Evolutionary conservation across 2,888 invertebrate species (phyloP).

Genomic region (Drosophila buzzatii): DNA sequence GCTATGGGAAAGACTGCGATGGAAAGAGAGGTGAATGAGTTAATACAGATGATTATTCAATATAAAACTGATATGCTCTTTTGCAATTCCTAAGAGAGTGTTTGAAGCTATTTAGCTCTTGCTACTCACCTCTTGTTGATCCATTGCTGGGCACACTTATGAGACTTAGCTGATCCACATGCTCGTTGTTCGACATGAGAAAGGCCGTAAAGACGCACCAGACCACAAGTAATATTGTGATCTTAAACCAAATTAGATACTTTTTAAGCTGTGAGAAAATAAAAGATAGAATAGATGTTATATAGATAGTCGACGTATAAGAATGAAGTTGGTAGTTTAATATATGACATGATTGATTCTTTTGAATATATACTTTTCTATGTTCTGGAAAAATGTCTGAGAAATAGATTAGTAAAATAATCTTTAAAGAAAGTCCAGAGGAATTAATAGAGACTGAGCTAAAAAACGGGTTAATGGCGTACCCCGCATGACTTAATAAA

Average conservation of each 20-base stretch:
- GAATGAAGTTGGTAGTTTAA: no score
- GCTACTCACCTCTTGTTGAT: slow-evolving; percentile 64
- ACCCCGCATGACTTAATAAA: no score
- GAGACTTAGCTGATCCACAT: slow-evolving; percentile 87
- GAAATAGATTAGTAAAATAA: no score
- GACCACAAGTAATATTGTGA: slow-evolving; percentile 87
- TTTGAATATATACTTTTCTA: no score
- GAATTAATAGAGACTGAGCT: no score
- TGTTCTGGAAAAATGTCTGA: no score
- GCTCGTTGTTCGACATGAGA: slow-evolving; percentile 90
- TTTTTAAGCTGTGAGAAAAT: slow-evolving; percentile 67
- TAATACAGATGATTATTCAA: no score
- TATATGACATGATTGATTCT: no score
- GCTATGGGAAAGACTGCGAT: slow-evolving; percentile 78
- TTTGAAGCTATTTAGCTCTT: background rate
- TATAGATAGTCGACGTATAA: background rate
- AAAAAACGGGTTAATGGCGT: no score
- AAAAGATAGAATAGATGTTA: background rate
- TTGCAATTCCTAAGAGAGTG: background rate
- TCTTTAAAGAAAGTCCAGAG: no score
- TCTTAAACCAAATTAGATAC: slow-evolving; percentile 84
- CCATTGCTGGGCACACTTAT: slow-evolving; percentile 86
- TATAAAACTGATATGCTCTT: no score
- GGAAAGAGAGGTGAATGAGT: accelerated
- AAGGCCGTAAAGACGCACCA: slow-evolving; percentile 90